Evolutionary conservation across 1,140 invertebrate genomes (phyloP).

Genomic region (Drosophila tsacasi): DNA sequence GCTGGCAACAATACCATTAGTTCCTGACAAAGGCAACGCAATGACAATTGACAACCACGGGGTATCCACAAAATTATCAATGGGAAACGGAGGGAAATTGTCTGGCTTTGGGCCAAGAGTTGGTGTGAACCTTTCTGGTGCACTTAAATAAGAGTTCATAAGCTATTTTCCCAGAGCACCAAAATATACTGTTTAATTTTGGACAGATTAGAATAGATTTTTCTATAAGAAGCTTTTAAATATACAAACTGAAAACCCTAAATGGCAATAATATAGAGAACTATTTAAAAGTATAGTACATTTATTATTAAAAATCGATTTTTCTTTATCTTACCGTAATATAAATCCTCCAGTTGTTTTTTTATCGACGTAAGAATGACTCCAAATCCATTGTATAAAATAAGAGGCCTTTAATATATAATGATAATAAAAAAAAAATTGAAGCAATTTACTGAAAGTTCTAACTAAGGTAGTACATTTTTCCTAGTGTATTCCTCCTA

Average conservation of each 20-base stretch:
- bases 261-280: background rate
- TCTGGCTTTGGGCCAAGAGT: slow-evolving; percentile 36
- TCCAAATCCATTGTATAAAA: too few relatives aligned
- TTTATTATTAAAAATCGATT: too few relatives aligned
- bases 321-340: too few relatives aligned
- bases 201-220: background rate
- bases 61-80: slow-evolving; percentile 59
- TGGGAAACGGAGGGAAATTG: slow-evolving; percentile 47
- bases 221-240: background rate
- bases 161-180: background rate
- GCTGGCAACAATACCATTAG: slow-evolving; percentile 80
- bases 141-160: slow-evolving; percentile 1
- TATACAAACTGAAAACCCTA: background rate
- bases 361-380: too few relatives aligned
- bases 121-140: slow-evolving; percentile 66
- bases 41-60: slow-evolving; percentile 68
- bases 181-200: background rate
- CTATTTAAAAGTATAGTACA: too few relatives aligned
- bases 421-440: too few relatives aligned
- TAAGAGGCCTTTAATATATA: too few relatives aligned
- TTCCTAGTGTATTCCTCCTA: slow-evolving; percentile 3
- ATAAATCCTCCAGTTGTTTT: too few relatives aligned
- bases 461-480: background rate
- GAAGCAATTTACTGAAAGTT: background rate
- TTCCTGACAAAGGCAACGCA: slow-evolving; percentile 57